Evolutionary conservation across 2,113 vertebrate genomes (phyloP).

Genomic region (Anthoscopus minutus): DNA sequence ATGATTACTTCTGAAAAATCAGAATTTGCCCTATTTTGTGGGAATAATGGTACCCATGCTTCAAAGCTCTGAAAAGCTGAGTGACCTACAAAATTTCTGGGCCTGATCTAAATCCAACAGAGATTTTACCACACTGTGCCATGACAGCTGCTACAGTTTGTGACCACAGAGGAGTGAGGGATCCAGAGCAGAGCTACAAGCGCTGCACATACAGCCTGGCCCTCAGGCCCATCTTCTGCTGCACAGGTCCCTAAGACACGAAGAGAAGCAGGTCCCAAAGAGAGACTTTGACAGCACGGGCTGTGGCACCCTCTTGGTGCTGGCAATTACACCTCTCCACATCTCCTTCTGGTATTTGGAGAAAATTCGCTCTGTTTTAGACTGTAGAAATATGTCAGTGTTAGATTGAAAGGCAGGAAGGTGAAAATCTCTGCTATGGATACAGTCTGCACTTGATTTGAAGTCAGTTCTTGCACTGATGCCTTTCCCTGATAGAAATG

Average conservation of each 20-base stretch:
- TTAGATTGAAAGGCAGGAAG: background rate
- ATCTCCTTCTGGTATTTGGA: background rate
- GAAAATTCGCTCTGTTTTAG: background rate
- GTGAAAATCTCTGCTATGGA: background rate
- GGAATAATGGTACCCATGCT: background rate
- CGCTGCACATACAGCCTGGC: rapidly evolving
- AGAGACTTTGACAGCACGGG: background rate
- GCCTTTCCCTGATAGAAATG: background rate
- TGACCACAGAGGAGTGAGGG: background rate
- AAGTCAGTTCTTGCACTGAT: background rate
- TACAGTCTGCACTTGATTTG: background rate
- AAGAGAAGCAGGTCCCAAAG: too few relatives aligned
- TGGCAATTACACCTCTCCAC: background rate
- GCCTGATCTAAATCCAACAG: background rate
- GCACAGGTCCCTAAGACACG: background rate
- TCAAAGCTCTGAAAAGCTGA: background rate
- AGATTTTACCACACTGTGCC: rapidly evolving
- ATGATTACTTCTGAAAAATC: background rate
- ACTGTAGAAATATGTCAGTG: background rate
- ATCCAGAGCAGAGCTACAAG: background rate
- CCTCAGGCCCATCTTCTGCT: background rate
- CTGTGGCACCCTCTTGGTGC: rapidly evolving
- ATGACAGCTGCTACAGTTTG: background rate
- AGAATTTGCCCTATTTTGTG: background rate
- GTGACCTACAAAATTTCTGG: background rate